Evolutionary conservation across 2,888 invertebrate genomes (phyloP), one percentile per base, ranked within the genome.

Genomic region (Uropetala carovei): DNA sequence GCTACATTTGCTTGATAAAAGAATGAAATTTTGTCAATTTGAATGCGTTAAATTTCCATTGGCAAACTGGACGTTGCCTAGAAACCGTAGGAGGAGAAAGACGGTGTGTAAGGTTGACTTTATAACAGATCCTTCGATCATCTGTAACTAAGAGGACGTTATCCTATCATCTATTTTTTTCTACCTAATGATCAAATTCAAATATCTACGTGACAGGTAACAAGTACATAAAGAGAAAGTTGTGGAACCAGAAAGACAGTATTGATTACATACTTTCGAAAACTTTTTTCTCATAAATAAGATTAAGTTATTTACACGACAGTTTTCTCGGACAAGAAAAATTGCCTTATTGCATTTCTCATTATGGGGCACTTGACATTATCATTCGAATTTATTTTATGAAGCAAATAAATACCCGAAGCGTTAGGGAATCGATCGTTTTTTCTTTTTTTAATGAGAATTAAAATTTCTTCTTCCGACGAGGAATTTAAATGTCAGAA

Each of bases 261-360:
- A 27, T 75, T 75, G 75, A 75, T 75, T 75, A 75, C 75, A 75
- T 13, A 27, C 22, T 75, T 75, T 75, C 75, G 75, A 75, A 75
- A 75, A 75, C 22, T 22, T 27, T 75, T 27, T 5, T 13, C 22
- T 22, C 75, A 27, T 75, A 75, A 75, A 75, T 75, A 27, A 75
- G 27, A 27, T 27, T 75, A 27, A 75, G 8, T 75, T 75, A 75
- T 75, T 75, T 22, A 75, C 22, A 22, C n/a, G 16, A 22, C 43
- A 43, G 43, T 43, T 43, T 43, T 43, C 43, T 43, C 43, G 43
- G 5, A 5, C 43, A 43, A 43, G 43, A 43, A 43, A 43, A 43
- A 43, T 43, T 43, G 43, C 3, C 43, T 43, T 5, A 43, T 43
- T 43, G 43, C 43, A 5, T 43, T 43, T 43, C 43, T 43, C 43